Evolutionary conservation across 2,113 vertebrate species (phyloP), one percentile per base, ranked within the genome.

Genomic region (Zosterops hypoxanthus): DNA sequence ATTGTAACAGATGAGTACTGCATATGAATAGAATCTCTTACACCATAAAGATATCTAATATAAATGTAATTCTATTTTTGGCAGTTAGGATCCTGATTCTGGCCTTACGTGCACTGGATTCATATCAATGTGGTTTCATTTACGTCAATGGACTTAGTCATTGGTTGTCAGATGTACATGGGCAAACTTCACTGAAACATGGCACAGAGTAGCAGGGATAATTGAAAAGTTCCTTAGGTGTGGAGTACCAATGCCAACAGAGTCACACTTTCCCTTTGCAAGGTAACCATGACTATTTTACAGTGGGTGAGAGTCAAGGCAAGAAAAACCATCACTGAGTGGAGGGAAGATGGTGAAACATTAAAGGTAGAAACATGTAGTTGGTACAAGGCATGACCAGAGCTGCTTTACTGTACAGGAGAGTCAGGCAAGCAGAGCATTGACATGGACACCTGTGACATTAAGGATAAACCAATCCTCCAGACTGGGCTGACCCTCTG

Each of bases 391-490:
- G 24, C 22, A n/a, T 19, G 25, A 56, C 8, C 23, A 69, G 41
- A 68, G 22, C 24, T 64, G 14, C 28, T 86, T 55, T 76, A 31
- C 57, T 28, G 46, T 41, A 8, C 11, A 29, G 28, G 28, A 78
- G 33, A 34, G 28, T 12, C 0, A 0, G 59, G 26, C 59, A 5
- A 84, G 53, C 39, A 83, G 11, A 80, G 3, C 3, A 33, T 5
- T n/a, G 84, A 7, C 39, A 22, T 13, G 23, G 6, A 34, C 34
- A 83, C 12, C 34, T n/a, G 12, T 42, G 50, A 31, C 22, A 14
- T n/a, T 16, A 42, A 86, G 34, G 31, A 41, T 14, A 52, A 92
- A 73, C 16, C 24, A 41, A 5, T 6, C 15, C 29, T 31, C 52
- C 56, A 5, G 8, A 8, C 8, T 9, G 21, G 9, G 12, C 12